These are phyloP conservation scores for Anhinga anhinga DNA, from an alignment of 2,113 vertebrate genomes.

Conservation along the genomic window DNA sequence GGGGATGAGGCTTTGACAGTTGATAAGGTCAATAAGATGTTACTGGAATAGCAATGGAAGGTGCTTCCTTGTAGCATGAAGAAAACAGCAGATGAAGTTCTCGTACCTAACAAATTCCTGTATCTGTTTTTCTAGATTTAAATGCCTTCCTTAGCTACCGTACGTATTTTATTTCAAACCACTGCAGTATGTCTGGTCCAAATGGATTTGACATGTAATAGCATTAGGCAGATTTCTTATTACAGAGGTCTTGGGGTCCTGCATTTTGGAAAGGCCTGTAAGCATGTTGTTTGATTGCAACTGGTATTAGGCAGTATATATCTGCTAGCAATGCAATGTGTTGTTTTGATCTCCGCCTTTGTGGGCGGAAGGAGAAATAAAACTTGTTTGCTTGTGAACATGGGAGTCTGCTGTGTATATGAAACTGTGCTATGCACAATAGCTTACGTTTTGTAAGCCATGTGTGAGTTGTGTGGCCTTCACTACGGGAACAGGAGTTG, in stretches of 20 bases:
- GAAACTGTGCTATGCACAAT: neutral
- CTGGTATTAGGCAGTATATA: neutral
- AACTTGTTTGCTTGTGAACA: neutral
- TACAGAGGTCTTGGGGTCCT: neutral
- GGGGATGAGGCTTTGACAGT: neutral
- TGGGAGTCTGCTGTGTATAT: neutral
- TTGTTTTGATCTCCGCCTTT: neutral
- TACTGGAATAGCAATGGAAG: neutral
- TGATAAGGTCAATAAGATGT: neutral
- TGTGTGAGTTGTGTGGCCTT: neutral
- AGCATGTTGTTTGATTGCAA: neutral
- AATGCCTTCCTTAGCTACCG: neutral
- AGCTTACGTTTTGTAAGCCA: neutral
- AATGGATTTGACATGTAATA: neutral
- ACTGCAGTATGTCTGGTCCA: neutral
- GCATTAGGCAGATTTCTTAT: neutral
- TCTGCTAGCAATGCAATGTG: neutral
- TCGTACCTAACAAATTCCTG: neutral
- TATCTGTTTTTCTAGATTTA: neutral
- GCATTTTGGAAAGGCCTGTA: neutral
- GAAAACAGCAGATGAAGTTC: neutral
- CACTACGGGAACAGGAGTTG: neutral
- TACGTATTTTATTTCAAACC: neutral
- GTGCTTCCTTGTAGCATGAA: neutral
- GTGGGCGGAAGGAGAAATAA: neutral